Evolutionary conservation across 2,797 vertebrate species (phyloP).

Genomic region (Schizopygopsis malacanthus): DNA sequence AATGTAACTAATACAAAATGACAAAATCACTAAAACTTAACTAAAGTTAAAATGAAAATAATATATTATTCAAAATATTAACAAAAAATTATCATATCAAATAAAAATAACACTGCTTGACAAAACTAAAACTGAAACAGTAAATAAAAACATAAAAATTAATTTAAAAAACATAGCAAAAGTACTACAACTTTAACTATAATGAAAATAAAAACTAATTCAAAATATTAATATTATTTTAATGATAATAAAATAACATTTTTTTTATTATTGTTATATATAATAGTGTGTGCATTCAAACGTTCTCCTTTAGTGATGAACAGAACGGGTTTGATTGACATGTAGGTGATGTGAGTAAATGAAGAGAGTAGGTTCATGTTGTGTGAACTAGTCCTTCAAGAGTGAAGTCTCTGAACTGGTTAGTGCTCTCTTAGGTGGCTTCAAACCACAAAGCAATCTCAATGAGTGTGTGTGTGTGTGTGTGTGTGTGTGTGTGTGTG

Average conservation of each 20-base stretch:
- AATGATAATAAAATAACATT: not conserved
- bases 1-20: not conserved
- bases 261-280: not conserved
- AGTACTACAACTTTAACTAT: not conserved
- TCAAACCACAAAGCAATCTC: conserved; percentile 35
- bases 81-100: not conserved
- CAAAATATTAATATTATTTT: not conserved
- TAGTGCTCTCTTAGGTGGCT: not conserved
- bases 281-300: not conserved
- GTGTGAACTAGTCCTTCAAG: conserved; percentile 11
- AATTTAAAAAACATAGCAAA: not conserved
- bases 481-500: conserved; percentile 29
- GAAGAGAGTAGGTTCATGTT: not conserved
- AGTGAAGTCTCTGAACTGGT: not conserved
- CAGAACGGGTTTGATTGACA: not conserved
- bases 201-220: not conserved
- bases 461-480: not conserved
- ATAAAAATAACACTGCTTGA: not conserved
- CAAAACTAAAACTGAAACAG: not conserved
- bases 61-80: not conserved
- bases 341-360: not conserved
- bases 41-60: not conserved
- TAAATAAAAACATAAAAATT: not conserved
- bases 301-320: not conserved
- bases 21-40: not conserved